These are phyloP conservation scores for Caenorhabditis sp. DNA, from an alignment of 2,888 invertebrate species.

Conservation along the genomic window DNA sequence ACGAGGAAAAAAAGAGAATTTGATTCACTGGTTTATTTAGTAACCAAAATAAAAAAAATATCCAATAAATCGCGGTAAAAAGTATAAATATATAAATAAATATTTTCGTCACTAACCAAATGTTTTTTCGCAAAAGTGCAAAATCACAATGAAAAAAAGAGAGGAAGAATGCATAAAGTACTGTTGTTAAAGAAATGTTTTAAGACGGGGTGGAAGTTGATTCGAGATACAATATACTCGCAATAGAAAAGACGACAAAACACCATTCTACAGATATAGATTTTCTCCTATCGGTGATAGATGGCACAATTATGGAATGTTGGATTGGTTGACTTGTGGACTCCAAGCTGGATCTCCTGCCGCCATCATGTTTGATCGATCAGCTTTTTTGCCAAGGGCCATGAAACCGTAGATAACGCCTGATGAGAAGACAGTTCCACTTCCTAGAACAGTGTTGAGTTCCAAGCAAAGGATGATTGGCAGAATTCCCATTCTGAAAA, in stretches of 20 bases:
- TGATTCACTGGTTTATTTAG: not conserved
- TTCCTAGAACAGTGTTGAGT: constrained; percentile 83
- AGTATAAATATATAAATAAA: not conserved
- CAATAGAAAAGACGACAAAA: not conserved
- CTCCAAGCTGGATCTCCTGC: constrained; percentile 64
- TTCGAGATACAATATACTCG: not conserved
- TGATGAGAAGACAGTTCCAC: constrained; percentile 86
- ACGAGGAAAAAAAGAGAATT: not conserved
- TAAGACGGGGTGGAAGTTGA: not conserved
- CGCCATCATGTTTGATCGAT: constrained; percentile 69
- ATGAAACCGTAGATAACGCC: constrained; percentile 91
- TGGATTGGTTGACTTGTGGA: constrained; percentile 59
- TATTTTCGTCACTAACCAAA: constrained; percentile 7
- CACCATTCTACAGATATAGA: not conserved
- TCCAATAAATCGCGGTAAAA: not conserved
- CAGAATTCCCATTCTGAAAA: constrained; percentile 80
- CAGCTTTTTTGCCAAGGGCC: constrained; percentile 87
- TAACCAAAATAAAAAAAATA: not conserved
- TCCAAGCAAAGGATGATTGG: constrained; percentile 83
- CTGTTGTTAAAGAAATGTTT: not conserved
- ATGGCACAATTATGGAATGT: constrained; percentile 36
- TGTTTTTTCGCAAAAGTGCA: not conserved
- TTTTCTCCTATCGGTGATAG: not conserved
- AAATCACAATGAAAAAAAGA: constrained; percentile 1
- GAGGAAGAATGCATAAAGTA: not conserved